Percentiles rank a stretch among this genome's conserved stretches.
Evolutionary conservation across 2,113 vertebrate genomes (phyloP).

Genomic region (Ursus arctos): DNA sequence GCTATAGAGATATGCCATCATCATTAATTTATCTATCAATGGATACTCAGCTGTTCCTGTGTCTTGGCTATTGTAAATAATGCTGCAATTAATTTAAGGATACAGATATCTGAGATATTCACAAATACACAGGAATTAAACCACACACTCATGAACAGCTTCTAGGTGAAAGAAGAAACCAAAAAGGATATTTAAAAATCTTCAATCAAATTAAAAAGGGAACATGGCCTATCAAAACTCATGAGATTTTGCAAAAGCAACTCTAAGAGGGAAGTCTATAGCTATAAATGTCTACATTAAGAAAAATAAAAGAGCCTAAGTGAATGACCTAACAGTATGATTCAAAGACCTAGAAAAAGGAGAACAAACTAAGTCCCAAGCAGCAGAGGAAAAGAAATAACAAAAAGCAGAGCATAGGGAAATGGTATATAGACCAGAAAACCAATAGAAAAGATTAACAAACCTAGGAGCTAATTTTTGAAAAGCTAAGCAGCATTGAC

Average conservation of each 20-base stretch:
- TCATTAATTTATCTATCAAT: background rate
- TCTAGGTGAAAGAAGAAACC: background rate
- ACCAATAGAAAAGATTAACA: background rate
- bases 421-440: background rate
- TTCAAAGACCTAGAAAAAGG: background rate
- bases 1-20: background rate
- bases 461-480: background rate
- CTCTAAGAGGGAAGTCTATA: background rate
- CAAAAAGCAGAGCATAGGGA: background rate
- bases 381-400: background rate
- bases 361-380: background rate
- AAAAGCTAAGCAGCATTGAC: background rate
- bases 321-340: background rate
- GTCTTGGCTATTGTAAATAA: background rate
- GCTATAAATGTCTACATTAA: background rate
- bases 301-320: background rate
- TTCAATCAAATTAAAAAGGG: background rate
- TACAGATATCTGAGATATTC: background rate
- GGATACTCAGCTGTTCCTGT: background rate
- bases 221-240: background rate
- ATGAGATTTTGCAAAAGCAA: background rate
- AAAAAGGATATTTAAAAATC: background rate
- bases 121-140: background rate
- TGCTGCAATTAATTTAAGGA: background rate
- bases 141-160: background rate